Conservation (phyloP, 2,888 invertebrate species). For the Smittia sp. region DNA sequence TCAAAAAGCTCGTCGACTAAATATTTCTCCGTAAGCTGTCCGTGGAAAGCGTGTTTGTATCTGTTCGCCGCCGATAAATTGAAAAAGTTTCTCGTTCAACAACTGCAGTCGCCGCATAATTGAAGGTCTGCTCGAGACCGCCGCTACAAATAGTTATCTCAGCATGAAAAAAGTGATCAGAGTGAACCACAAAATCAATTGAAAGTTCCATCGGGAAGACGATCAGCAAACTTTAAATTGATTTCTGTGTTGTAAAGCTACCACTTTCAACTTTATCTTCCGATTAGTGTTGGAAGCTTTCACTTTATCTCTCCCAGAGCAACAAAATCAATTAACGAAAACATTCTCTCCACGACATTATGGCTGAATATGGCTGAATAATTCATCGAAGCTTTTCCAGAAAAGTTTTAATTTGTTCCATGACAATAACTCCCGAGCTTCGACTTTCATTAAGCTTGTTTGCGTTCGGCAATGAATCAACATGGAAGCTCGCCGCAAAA, state of each 20-base stretch:
- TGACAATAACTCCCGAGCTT: background rate
- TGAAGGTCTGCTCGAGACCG: background rate
- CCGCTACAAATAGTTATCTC: background rate
- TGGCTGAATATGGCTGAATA: no score
- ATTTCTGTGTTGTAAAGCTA: background rate
- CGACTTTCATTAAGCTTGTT: constrained; percentile 4
- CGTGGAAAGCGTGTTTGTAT: background rate
- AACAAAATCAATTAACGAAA: constrained; percentile 2
- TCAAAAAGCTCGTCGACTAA: background rate
- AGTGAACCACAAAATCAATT: background rate
- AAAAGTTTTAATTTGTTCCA: background rate
- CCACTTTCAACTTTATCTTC: no score
- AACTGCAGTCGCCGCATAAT: background rate
- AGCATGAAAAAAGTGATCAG: background rate
- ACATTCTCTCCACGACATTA: background rate
- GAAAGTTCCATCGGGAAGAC: background rate
- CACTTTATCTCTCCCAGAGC: background rate
- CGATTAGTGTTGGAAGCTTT: no score
- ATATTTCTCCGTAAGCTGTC: background rate
- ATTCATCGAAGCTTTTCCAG: no score
- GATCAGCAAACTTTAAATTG: background rate
- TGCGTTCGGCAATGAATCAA: background rate
- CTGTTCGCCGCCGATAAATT: constrained; percentile 10
- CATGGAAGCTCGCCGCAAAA: background rate
- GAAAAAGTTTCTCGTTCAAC: constrained; percentile 16